Base-by-base conservation (phyloP, 2,888 invertebrate species). In the Acholoe squamosa region DNA sequence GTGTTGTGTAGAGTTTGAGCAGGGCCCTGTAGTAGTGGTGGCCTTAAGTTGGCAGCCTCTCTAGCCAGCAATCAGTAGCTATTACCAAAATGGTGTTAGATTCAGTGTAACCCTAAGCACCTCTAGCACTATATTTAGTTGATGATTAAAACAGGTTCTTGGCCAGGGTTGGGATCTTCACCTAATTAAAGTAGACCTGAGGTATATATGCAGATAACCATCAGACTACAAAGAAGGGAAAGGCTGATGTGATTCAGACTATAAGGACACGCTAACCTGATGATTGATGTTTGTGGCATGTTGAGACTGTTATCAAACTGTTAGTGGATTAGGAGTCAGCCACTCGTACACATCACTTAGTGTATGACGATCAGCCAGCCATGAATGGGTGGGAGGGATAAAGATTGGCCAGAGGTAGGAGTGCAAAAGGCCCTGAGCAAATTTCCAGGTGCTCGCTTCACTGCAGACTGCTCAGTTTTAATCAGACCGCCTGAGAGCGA, bases 331-430 rank as follows among this genome's bases (percentile, higher is more conserved):
- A 76, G 76, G 76, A 31, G 28, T 19, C 76, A 76, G 3, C 25
- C 76, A 76, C 3, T 76, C 76, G 76, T 14, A 76, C 76, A 76
- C 76, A 76, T 76, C 76, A 31, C 28, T 76, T 28, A 76, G 76
- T 76, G 31, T 16, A 28, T 28, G 31, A 28, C 1, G 31, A 19
- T 31, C 76, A 76, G 76, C 25, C 28, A 28, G 31, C 28, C 76
- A 25, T 25, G 76, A 25, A 16, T 76, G 31, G 43, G 3, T 43
- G 43, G 5, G 10, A 43, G 10, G 31, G 76, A 31, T 7, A 25
- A 14, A 31, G 76, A 25, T 31, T 76, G 76, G 14, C 3, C 43
- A 43, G 43, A 43, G 5, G 5, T 43, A 43, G 43, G 43, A 10
- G 43, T 43, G 43, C 43, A 43, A 43, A 43, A 43, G 43, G 43